phyloP scores from a whole-genome alignment of 2,797 vertebrate species.

The Sorex maritimensis region DNA sequence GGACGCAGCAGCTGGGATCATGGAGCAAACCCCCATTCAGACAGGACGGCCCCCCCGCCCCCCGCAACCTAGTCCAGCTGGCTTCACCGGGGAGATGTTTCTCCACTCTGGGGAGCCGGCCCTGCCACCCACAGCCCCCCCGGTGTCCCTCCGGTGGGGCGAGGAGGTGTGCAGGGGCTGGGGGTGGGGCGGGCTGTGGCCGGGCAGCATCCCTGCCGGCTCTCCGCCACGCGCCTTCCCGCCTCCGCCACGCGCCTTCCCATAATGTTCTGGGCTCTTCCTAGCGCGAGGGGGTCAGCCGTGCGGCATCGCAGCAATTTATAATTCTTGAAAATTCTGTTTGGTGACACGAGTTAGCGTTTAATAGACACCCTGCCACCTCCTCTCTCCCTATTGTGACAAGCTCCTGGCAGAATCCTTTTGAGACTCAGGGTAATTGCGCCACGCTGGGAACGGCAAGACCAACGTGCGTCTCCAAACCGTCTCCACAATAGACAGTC shows the following conservation, averaged over 20 bases:
- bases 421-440: constrained; percentile 85
- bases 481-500: constrained; percentile 87
- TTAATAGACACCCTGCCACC: constrained; percentile 88
- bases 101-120: neutral
- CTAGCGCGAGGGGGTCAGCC: constrained; percentile 85
- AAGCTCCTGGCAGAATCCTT: constrained; percentile 86
- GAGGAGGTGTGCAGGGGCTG: neutral
- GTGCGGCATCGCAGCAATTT: constrained; percentile 77
- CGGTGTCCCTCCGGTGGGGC: neutral
- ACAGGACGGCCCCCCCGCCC: too few species aligned
- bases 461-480: constrained; percentile 81
- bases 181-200: neutral
- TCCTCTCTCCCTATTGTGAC: constrained; percentile 83
- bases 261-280: constrained; percentile 82
- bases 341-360: constrained; percentile 86
- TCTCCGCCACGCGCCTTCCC: constrained; percentile 52
- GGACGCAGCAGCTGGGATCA: too few species aligned
- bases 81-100: neutral
- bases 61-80: accelerated
- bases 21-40: too few species aligned
- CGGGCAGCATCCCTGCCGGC: neutral
- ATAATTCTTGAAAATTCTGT: constrained; percentile 88
- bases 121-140: neutral
- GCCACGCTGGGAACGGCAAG: constrained; percentile 76
- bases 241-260: constrained; percentile 71